Evolutionary conservation across 2,113 vertebrate genomes (phyloP).

Genomic region (Indicator maculatus): DNA sequence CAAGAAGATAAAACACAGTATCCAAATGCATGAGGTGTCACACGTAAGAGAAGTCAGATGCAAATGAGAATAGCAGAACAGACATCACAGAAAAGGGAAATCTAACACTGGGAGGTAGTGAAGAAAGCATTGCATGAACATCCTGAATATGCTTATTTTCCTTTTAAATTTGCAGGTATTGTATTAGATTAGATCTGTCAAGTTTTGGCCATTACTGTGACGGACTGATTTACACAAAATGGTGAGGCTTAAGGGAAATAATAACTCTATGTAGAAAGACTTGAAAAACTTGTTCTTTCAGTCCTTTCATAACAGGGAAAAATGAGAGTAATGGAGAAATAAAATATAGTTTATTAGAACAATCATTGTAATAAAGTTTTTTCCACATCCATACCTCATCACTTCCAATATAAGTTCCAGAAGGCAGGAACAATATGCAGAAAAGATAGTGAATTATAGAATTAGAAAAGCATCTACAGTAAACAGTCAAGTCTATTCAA

Average conservation of each 20-base stretch:
- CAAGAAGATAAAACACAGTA: neutral
- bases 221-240: neutral
- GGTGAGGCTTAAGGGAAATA: neutral
- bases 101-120: neutral
- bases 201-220: neutral
- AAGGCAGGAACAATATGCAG: neutral
- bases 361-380: neutral
- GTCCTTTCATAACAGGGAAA: neutral
- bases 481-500: neutral
- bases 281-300: neutral
- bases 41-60: neutral
- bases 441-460: neutral
- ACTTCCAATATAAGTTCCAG: neutral
- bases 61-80: neutral
- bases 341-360: neutral
- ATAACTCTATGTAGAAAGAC: neutral
- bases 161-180: neutral
- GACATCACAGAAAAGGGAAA: neutral
- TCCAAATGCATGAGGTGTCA: rapidly evolving
- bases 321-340: neutral
- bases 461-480: neutral
- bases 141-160: neutral
- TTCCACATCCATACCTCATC: neutral
- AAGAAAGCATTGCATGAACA: neutral
- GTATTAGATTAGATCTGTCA: neutral